These are phyloP conservation scores for Eristalis pertinax DNA, from an alignment of 2,888 invertebrate species.

Conservation along the genomic window DNA sequence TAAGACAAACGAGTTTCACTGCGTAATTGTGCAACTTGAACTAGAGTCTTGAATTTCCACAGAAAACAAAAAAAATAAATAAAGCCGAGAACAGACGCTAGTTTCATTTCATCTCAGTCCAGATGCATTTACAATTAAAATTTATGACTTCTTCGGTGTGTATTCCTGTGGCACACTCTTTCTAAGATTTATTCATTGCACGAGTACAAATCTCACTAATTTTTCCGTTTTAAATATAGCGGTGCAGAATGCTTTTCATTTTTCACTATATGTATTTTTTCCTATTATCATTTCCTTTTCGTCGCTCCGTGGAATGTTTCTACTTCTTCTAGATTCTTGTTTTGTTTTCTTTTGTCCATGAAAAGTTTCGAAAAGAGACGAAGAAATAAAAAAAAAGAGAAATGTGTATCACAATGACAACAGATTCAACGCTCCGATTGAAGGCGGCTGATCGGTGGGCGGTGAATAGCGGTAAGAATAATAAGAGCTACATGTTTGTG, in stretches of 20 bases:
- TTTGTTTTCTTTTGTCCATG: slow-evolving; percentile 34
- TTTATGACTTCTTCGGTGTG: slow-evolving; percentile 29
- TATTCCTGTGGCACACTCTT: slow-evolving; percentile 7
- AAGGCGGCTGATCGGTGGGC: slow-evolving; percentile 24
- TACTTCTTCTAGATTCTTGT: slow-evolving; percentile 9
- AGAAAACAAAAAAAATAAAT: no score
- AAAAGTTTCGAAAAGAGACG: not conserved
- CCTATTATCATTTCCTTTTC: slow-evolving; percentile 21
- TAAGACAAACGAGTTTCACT: not conserved
- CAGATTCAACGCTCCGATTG: slow-evolving; percentile 15
- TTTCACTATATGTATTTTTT: no score
- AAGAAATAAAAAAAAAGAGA: slow-evolving; percentile 15
- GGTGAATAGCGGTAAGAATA: slow-evolving; percentile 11
- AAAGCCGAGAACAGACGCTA: not conserved
- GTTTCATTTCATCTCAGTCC: not conserved
- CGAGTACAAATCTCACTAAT: slow-evolving; percentile 34
- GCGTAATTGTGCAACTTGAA: not conserved
- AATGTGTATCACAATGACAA: slow-evolving; percentile 7
- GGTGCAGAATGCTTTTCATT: slow-evolving; percentile 45
- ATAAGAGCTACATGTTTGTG: slow-evolving; percentile 14
- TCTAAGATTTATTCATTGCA: not conserved
- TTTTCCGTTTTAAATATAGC: slow-evolving; percentile 51
- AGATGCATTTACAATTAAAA: not conserved
- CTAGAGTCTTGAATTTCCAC: not conserved
- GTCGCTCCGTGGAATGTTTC: slow-evolving; percentile 1